These are phyloP conservation scores for Cataglyphis altisquamis DNA, from an alignment of 2,888 invertebrate species.

Conservation along the genomic window DNA sequence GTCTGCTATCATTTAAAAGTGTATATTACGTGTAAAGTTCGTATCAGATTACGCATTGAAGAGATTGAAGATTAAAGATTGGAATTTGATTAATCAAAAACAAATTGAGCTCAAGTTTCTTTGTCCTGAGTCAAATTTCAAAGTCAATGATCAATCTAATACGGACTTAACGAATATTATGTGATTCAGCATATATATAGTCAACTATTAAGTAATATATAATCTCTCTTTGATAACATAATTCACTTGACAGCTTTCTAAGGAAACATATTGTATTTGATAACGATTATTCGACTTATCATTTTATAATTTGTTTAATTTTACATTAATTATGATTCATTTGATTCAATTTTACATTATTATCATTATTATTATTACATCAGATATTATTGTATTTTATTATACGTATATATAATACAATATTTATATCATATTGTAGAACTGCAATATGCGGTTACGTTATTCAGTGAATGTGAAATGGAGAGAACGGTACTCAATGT, in stretches of 20 bases:
- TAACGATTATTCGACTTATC: neutral
- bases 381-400: neutral
- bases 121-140: too few relatives aligned
- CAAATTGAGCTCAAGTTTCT: too few relatives aligned
- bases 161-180: neutral
- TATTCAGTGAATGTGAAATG: neutral
- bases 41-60: too few relatives aligned
- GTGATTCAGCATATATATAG: too few relatives aligned
- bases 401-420: neutral
- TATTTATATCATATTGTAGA: neutral
- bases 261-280: neutral
- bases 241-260: neutral
- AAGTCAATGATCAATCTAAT: too few relatives aligned
- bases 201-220: neutral
- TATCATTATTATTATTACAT: neutral
- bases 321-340: neutral
- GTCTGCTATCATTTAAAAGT: neutral
- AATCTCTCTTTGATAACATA: neutral
- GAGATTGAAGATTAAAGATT: too few relatives aligned
- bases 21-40: neutral
- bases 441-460: neutral
- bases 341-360: neutral
- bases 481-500: neutral
- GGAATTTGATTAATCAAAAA: too few relatives aligned
- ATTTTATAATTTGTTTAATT: neutral